Base-by-base conservation (phyloP, 2,888 invertebrate genomes). In the Cacoxenus indagator region DNA sequence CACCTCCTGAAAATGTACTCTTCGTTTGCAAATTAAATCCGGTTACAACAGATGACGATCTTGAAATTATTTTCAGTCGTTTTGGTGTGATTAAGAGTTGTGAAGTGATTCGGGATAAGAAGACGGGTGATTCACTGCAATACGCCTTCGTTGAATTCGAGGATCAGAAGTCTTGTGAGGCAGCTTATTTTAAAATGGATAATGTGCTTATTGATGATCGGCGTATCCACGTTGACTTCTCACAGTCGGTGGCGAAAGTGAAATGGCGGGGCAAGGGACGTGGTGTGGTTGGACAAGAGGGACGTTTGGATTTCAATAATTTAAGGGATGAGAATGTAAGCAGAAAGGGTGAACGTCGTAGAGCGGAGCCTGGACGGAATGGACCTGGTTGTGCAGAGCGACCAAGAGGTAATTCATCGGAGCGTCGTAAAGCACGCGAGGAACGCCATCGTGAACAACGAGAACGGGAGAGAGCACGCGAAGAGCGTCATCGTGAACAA, bases 1-100 rank as follows among this genome's bases (percentile, higher is more conserved):
- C 96, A 5, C 99, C 99, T 0, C 98, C 99, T 6, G 99, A 99
- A 89, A 99, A 99, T 90, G 98, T 99, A 1, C 90, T 99, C 0
- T 99, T 99, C 90, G 97, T 99, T 31, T 99, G 99, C 88, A 99
- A 99, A 89, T 90, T 99, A 22, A 99, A 99, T 90, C 98, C 99
- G 0, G 97, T 99, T 0, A 99, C 99, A 0, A 96, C 93, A 9
- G 98, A 98, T 87, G 98, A 98, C 83, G 98, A 99, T 88, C 90
- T 99, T 72, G 97, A 99, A 90, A 96, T 99, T 26, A 99, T 99
- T 77, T 99, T 99, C 85, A 96, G 97, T 79, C 91, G 99, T 73
- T 99, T 98, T 90, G 99, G 99, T 4, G 93, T 92, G 88, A 96
- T 99, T 73, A 92, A 94, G 65, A 94, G 95, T 71, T 98, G 98